Conservation (phyloP, 2,888 invertebrate species). For the Hoplodrina blanda region DNA sequence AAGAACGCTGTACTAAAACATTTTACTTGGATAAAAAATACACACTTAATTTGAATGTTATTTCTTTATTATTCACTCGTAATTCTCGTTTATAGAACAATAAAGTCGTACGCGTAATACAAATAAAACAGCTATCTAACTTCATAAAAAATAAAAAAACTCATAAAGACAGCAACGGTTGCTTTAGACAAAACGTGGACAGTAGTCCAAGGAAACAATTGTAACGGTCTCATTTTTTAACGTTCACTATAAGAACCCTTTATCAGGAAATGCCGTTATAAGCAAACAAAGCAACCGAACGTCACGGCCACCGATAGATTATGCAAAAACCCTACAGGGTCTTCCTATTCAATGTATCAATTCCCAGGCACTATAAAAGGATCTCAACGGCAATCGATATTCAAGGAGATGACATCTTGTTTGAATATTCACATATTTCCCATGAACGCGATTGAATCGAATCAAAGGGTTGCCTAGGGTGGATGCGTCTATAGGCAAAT, state of each 20-base stretch:
- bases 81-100: slow-evolving; percentile 65
- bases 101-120: slow-evolving; percentile 66
- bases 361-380: slow-evolving; percentile 88
- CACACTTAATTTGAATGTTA: slow-evolving; percentile 58
- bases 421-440: slow-evolving; percentile 90
- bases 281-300: slow-evolving; percentile 75
- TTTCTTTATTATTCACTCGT: slow-evolving; percentile 64
- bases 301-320: slow-evolving; percentile 85
- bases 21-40: slow-evolving; percentile 49
- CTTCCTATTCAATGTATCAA: slow-evolving; percentile 89
- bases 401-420: slow-evolving; percentile 90
- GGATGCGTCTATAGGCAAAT: slow-evolving; percentile 89
- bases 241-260: slow-evolving; percentile 84
- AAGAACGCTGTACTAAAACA: slow-evolving; percentile 50
- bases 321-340: slow-evolving; percentile 86
- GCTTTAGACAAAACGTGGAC: slow-evolving; percentile 74
- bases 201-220: slow-evolving; percentile 80
- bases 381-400: slow-evolving; percentile 89
- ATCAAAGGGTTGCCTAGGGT: slow-evolving; percentile 85
- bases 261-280: slow-evolving; percentile 82
- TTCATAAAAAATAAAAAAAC: slow-evolving; percentile 56
- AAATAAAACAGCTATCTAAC: slow-evolving; percentile 75
- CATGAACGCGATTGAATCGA: slow-evolving; percentile 82
- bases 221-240: slow-evolving; percentile 86
- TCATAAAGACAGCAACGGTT: slow-evolving; percentile 62